Percentiles rank a stretch among this genome's conserved stretches.
Evolutionary conservation across 2,113 vertebrate genomes (phyloP).

Genomic region (Neolamprologus cancellatus): DNA sequence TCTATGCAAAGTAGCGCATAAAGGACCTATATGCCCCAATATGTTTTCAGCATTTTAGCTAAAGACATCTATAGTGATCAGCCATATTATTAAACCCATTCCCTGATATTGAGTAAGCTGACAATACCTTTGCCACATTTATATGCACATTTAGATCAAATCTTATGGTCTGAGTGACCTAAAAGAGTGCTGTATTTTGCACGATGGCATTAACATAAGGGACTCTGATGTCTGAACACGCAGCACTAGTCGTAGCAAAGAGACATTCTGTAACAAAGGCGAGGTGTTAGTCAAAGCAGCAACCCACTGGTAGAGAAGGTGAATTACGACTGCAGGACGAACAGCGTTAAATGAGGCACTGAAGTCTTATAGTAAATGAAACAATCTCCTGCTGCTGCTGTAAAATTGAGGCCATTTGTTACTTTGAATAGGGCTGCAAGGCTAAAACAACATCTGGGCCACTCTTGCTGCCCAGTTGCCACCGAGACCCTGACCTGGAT

Average conservation of each 20-base stretch:
- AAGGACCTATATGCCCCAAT: background rate
- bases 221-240: background rate
- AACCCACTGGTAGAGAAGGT: background rate
- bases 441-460: slow-evolving; percentile 30
- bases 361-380: slow-evolving; percentile 14
- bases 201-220: background rate
- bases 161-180: fast-evolving
- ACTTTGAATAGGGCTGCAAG: slow-evolving; percentile 29
- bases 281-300: background rate
- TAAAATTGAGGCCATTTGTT: slow-evolving; percentile 46
- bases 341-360: slow-evolving; percentile 10
- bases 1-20: background rate
- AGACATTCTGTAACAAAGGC: background rate
- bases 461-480: background rate
- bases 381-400: slow-evolving; percentile 20
- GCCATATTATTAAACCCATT: background rate
- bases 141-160: background rate
- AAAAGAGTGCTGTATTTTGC: background rate
- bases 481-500: slow-evolving; percentile 1
- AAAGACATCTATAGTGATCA: background rate
- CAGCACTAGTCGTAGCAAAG: background rate
- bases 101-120: background rate
- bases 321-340: slow-evolving; percentile 5
- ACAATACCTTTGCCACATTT: background rate
- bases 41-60: background rate